These are phyloP conservation scores for Geococcyx californianus DNA, from an alignment of 2,113 vertebrate genomes.

Conservation along the genomic window DNA sequence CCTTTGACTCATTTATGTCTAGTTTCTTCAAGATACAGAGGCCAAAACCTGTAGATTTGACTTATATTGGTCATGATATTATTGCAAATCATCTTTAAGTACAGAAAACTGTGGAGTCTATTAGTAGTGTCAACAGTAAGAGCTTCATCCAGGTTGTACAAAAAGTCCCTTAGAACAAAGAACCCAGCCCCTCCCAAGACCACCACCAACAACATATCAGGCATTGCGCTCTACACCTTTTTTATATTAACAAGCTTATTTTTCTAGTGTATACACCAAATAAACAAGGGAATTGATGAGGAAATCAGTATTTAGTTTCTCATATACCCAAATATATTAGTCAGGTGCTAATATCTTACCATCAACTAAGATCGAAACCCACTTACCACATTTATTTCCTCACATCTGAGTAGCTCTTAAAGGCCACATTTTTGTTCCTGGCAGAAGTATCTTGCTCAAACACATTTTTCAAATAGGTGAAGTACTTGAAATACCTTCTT, in stretches of 20 bases:
- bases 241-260: background rate
- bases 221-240: background rate
- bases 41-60: background rate
- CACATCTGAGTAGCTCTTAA: background rate
- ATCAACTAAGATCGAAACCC: background rate
- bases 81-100: background rate
- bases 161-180: background rate
- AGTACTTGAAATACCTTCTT: background rate
- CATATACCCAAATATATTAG: background rate
- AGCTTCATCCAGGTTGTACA: background rate
- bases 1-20: background rate
- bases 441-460: background rate
- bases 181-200: background rate
- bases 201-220: background rate
- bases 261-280: background rate
- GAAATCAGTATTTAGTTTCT: background rate
- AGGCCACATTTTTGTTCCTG: background rate
- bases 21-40: background rate
- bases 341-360: background rate
- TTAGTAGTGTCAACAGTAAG: background rate
- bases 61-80: background rate
- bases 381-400: background rate
- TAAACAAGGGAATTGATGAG: background rate
- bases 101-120: background rate
- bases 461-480: background rate